phyloP scores from a whole-genome alignment of 2,113 vertebrate genomes.

The Dasyornis broadbenti region DNA sequence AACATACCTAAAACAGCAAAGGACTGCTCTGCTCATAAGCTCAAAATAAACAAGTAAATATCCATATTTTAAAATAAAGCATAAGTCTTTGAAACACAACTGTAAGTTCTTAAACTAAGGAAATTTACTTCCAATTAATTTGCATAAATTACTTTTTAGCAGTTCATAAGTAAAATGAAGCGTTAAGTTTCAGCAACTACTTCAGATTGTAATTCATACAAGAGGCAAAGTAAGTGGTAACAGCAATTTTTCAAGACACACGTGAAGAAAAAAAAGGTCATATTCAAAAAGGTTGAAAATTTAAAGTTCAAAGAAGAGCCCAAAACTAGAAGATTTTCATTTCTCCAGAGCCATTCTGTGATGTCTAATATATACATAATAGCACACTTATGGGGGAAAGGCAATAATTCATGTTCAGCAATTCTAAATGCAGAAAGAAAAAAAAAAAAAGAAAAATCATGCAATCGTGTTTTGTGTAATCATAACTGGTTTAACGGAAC shows the following conservation, averaged over 20 bases:
- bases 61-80: not conserved
- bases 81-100: not conserved
- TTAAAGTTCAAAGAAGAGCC: not conserved
- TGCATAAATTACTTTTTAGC: not conserved
- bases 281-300: not conserved
- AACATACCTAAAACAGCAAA: not conserved
- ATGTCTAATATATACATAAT: not conserved
- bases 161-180: not conserved
- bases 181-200: not conserved
- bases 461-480: not conserved
- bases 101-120: not conserved
- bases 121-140: not conserved
- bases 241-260: not conserved
- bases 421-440: not conserved
- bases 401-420: not conserved
- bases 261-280: not conserved
- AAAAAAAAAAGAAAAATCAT: conserved; percentile 5
- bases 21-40: not conserved
- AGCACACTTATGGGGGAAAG: conserved; percentile 45
- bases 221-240: not conserved
- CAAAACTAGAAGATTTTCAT: not conserved
- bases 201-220: not conserved
- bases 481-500: not conserved
- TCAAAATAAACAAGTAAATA: not conserved
- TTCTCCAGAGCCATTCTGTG: not conserved